Evolutionary conservation across 2,888 invertebrate genomes (phyloP).

Genomic region (Timema podura): DNA sequence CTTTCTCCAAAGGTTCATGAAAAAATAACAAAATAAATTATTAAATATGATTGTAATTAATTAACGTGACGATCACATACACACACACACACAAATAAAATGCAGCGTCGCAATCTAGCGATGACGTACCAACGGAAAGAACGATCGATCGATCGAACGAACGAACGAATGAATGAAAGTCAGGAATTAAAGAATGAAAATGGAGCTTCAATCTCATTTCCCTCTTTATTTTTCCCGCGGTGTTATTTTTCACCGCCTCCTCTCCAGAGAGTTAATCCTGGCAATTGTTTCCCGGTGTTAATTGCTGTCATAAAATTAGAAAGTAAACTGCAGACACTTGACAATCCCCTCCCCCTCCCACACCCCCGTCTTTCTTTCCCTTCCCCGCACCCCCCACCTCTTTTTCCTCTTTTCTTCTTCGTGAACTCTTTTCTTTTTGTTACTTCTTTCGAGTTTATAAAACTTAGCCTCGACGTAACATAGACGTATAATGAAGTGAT

Average conservation of each 20-base stretch:
- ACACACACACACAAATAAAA: too few relatives aligned
- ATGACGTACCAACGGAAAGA: too few relatives aligned
- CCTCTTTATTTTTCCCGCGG: constrained; percentile 8
- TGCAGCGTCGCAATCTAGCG: too few relatives aligned
- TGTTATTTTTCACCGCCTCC: constrained; percentile 15
- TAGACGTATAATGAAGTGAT: not conserved
- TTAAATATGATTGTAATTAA: too few relatives aligned
- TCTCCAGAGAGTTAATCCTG: constrained; percentile 15
- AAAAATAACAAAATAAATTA: too few relatives aligned
- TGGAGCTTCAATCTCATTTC: not conserved
- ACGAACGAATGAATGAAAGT: too few relatives aligned
- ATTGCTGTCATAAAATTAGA: constrained; percentile 17
- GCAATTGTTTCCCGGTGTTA: constrained; percentile 17
- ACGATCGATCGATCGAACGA: too few relatives aligned
- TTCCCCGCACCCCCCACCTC: not conserved
- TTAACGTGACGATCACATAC: too few relatives aligned
- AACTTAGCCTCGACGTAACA: not conserved
- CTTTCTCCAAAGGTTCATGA: too few relatives aligned
- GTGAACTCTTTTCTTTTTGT: not conserved
- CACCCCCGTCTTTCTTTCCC: not conserved
- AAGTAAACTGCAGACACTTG: constrained; percentile 17
- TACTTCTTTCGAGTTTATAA: constrained; percentile 9
- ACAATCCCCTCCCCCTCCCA: not conserved
- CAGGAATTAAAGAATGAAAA: too few relatives aligned
- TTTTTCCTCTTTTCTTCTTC: not conserved